Base-by-base conservation (phyloP, 1,140 invertebrate species). In the Laupala kohalensis region DNA sequence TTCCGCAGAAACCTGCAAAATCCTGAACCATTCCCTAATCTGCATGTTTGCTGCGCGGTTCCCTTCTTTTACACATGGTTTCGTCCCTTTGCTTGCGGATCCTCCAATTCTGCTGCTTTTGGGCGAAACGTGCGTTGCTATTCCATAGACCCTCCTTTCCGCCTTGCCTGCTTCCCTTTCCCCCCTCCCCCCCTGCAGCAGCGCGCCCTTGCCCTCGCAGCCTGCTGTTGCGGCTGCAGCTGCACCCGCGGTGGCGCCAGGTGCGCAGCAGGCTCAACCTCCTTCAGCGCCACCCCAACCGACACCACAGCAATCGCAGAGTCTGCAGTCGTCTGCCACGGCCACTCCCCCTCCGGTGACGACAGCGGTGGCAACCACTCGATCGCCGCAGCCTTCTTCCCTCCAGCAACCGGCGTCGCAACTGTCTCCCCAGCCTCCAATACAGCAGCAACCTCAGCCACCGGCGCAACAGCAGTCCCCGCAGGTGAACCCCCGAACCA, bases 401-500 rank as follows among this genome's bases (percentile, higher is more conserved):
- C 28, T 27, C n/a, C 70, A 71, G 25, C 70, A 71, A 23, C 30
- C 69, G n/a, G 63, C 26, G 27, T 26, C 70, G 5, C 64, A 67
- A 19, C 28, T 27, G 12, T 29, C 64, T 23, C 24, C 63, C 29
- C 63, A 64, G 69, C 26, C 27, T 2, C 71, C 68, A n/a, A 27
- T 23, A 24, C 64, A 5, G 15, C 65, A 25, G 15, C 70, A 71
- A 26, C 63, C 24, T 3, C 70, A 28, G 27, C 69, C 19, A 63
- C 69, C 63, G 62, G 28, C 23, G n/a, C 70, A 71, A 25, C 70
- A 68, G 25, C 71, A 72, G 30, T 64, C 71, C 66, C 67, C 69
- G 28, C 74, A 67, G 25, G 91, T 95, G 30, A 95, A 94, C 78
- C 87, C 93, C 0, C 95, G 95, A 80, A 96, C 95, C 6, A 98